Evolutionary conservation across 2,113 vertebrate genomes (phyloP), one percentile per base, ranked within the genome.

Genomic region (Scytalopus superciliaris): DNA sequence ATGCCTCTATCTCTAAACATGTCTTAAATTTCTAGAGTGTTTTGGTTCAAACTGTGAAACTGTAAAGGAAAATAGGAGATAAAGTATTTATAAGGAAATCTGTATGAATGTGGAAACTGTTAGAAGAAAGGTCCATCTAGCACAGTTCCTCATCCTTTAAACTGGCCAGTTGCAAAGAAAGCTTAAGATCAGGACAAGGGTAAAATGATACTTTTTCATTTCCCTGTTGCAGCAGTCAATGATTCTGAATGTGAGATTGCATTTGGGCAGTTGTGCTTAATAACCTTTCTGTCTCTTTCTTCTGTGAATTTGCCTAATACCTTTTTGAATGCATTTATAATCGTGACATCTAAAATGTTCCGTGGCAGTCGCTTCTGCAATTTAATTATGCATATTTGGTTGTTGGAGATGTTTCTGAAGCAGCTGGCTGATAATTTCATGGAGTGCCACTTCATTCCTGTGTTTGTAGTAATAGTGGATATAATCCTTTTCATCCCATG

Each of bases 321-420:
- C 50, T 90, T 76, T 73, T 40, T 50, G 39, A 84, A 70, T 67
- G 39, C 22, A n/a, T 94, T 74, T 70, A 39, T 80, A 74, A 62
- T 50, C n/a, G 64, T 80, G 83, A 63, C 39, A 23, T 35, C 30
- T 63, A 24, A 86, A 94, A 56, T 47, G 47, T 79, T 87, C 49
- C 3, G 2, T 93, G 60, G 68, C 79, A 23, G 49, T 89, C 2
- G 1, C 68, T 90, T 74, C 60, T 90, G 83, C 86, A 55, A 10
- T 95, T 95, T 67, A 77, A 74, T 93, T 84, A 59, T 16, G 50
- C 30, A 4, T 74, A 67, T 94, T 90, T 92, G 55, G 90, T 97
- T 87, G 62, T 25, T 86, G 89, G 88, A 90, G 83, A 35, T 59
- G 64, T 50, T 94, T 94, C 64, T 95, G 39, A 92, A 92, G 90